Conservation (phyloP, 1,140 invertebrate species). For the Plutomurus gul region DNA sequence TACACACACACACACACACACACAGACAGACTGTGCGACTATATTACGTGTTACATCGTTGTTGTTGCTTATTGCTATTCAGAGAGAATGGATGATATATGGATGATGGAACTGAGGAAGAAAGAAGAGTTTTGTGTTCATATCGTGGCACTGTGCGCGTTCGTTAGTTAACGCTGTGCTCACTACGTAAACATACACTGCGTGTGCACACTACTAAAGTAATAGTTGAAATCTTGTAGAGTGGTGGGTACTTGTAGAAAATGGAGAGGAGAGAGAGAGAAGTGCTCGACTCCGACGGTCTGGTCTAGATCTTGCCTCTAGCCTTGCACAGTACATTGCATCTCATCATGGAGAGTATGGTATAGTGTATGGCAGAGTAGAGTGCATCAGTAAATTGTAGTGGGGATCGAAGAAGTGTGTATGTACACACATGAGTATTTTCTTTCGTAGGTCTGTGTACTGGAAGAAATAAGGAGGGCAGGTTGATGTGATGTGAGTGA, state of each 20-base stretch:
- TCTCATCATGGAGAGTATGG: too few species aligned
- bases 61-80: slow-evolving; percentile 1
- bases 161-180: neutral
- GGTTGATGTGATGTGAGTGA: slow-evolving; percentile 2
- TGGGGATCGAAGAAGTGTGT: too few species aligned
- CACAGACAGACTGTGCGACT: neutral
- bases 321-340: neutral
- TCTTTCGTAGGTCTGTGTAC: too few species aligned
- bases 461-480: slow-evolving; percentile 25
- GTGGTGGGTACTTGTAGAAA: slow-evolving; percentile 1
- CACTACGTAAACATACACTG: neutral
- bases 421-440: too few species aligned
- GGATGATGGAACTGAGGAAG: slow-evolving; percentile 7
- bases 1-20: too few species aligned
- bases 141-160: neutral
- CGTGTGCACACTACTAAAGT: neutral
- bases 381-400: neutral
- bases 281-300: neutral
- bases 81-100: slow-evolving; percentile 16
- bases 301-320: neutral
- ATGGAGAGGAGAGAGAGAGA: neutral
- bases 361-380: neutral
- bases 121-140: neutral
- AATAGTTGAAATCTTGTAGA: neutral
- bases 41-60: neutral